Percentiles rank a stretch among this genome's conserved stretches.
These are phyloP conservation scores for Andrena bucephala DNA, from an alignment of 2,888 invertebrate species.

Conservation along the genomic window DNA sequence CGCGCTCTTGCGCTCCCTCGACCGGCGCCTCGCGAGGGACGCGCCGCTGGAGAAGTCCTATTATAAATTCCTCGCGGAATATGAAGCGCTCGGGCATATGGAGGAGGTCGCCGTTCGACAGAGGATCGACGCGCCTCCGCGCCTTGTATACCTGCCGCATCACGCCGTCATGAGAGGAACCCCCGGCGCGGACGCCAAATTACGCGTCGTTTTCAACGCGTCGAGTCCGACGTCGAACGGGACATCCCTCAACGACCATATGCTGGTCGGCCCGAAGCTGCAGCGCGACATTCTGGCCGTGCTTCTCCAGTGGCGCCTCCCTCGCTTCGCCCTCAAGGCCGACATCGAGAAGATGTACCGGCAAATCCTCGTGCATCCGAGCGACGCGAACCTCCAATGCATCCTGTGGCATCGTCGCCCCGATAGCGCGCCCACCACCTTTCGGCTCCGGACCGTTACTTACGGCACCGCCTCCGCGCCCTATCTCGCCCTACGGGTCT, in stretches of 20 bases:
- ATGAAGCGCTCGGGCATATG: background rate
- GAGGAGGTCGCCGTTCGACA: background rate
- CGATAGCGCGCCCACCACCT: accelerated
- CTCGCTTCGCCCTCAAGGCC: background rate
- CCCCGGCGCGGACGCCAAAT: background rate
- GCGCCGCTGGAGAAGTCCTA: background rate
- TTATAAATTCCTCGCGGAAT: background rate
- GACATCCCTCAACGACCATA: background rate
- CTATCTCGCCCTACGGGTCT: accelerated
- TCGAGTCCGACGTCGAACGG: background rate
- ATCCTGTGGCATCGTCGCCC: background rate
- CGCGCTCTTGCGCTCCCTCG: background rate
- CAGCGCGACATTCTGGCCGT: background rate
- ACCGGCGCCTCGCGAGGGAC: background rate
- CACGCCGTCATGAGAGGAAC: background rate
- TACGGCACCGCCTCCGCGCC: background rate
- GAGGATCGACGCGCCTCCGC: background rate
- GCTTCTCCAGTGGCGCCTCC: background rate
- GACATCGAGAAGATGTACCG: background rate
- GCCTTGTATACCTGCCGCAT: background rate
- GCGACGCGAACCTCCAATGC: background rate
- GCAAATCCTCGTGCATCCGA: background rate
- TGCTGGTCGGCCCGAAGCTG: background rate
- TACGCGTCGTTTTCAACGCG: background rate
- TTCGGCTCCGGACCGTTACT: background rate